phyloP scores from a whole-genome alignment of 2,797 vertebrate genomes.

The Trematomus bernacchii region DNA sequence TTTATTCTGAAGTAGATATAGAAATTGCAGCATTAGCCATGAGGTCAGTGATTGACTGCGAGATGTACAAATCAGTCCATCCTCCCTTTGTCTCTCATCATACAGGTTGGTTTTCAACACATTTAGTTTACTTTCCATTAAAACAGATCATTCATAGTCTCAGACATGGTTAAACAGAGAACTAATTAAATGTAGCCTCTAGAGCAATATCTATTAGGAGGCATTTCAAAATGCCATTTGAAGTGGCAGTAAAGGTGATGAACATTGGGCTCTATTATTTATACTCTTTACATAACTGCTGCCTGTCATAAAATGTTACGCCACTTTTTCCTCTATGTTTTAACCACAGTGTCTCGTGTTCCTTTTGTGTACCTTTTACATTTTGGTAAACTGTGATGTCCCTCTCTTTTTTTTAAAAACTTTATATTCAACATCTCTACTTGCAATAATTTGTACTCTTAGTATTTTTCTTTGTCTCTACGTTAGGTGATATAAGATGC shows the following conservation, averaged over 20 bases:
- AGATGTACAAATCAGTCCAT: constrained; percentile 3
- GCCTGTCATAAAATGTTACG: background rate
- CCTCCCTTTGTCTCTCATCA: constrained; percentile 5
- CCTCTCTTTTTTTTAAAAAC: background rate
- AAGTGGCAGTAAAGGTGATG: background rate
- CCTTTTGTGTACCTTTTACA: background rate
- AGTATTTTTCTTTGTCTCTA: too few relatives aligned
- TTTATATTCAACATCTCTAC: background rate
- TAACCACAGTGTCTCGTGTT: background rate
- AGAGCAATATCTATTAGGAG: constrained; percentile 5
- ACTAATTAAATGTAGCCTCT: constrained; percentile 31
- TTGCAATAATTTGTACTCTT: background rate
- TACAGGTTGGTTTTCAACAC: background rate
- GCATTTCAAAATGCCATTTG: constrained; percentile 16
- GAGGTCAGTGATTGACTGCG: constrained; percentile 2
- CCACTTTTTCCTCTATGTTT: background rate
- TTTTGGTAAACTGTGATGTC: background rate
- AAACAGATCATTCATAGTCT: constrained; percentile 31
- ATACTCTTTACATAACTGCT: constrained; percentile 5
- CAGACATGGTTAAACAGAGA: constrained; percentile 19
- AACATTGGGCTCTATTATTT: background rate
- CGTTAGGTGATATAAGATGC: too few relatives aligned
- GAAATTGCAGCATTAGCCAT: constrained; percentile 26
- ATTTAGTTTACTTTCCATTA: constrained; percentile 49
- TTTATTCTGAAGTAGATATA: constrained; percentile 21